Base-by-base conservation (phyloP, 2,797 vertebrate genomes). In the Hyperoplus immaculatus region DNA sequence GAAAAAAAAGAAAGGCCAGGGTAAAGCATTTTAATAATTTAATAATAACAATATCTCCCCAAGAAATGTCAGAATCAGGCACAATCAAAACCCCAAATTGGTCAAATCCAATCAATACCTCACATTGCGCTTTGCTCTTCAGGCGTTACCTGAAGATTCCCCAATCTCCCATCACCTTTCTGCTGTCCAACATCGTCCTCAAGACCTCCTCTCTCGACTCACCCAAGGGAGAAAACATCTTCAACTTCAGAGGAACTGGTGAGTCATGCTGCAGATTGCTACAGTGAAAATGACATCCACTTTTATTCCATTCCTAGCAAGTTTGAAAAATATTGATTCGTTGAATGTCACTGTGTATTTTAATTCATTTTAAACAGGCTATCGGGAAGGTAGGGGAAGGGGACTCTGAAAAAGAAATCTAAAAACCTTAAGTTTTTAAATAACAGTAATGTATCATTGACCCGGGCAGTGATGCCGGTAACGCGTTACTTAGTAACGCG, bases 111-210 rank as follows among this genome's bases (percentile, higher is more conserved):
- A 59, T 47, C 21, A 16, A 11, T n/a, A 54, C 41, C 51, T 75
- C 56, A 29, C 49, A 53, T 6, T 53, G 29, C 29, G 29, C 29
- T 29, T 29, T 29, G 29, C 29, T 29, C 29, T 29, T 29, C 29
- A 29, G 84, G 8, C 91, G 83, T 29, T 93, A 92, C 82, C 82
- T 94, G 46, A 94, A 93, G 1, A 83, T 90, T 3, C 86, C 89
- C 7, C 92, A 90, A 0, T 93, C 93, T 0, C 93, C 90, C 0
- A 82, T 92, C 82, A 83, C 78, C 3, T 94, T 93, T 0, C 93
- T 93, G 0, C 87, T 92, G 60, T 87, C 92, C 64, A 94, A 95
- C 54, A 94, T 96, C 6, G 74, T 95, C 81, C 92, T 95, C 45
- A 95, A 91, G 81, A 94, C 94, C 0, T 85, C 85, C 39, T 93